Base-by-base conservation (phyloP, 2,888 invertebrate genomes). In the Drosophila pegasa region DNA sequence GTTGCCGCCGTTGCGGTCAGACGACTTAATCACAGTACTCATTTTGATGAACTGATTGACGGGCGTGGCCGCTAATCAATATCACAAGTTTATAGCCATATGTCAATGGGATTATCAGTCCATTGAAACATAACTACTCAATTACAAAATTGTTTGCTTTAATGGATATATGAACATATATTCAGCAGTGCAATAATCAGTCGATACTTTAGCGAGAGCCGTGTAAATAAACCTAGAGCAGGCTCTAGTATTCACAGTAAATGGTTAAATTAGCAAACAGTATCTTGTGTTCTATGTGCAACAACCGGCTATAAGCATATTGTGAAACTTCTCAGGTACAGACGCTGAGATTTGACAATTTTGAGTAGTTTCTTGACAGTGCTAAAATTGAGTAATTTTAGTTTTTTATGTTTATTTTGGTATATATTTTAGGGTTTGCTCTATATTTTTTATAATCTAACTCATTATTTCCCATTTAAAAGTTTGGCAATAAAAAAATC, bases 81-180 rank as follows among this genome's bases (percentile, higher is more conserved):
- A 63, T 60, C 54, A 29, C 38, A 37, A 55, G 22, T 45, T 51
- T 43, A 48, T 45, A 41, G 25, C 57, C 45, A 43, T 38, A 45
- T 71, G 43, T 57, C 51, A 37, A 33, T 41, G 5, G 25, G 69
- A 65, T 82, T 86, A 81, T 88, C 88, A 51, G 58, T 29, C 45
- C n/a, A 29, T 54, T 40, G 18, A 66, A 78, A 78, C 78, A 81
- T 62, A 87, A 89, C 69, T 64, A 87, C 71, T 82, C 86, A 74
- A 82, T 82, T 85, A 80, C 67, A 68, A 29, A 18, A 50, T 63
- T 71, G 81, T 73, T 47, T n/a, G 43, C 16, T 35, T 18, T 88
- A 86, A 88, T 86, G 83, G 64, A 75, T 55, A 45, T 40, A 16
- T 37, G 14, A 5, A n/a, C 37, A 54, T 56, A 27, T 16, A 29